Base-by-base conservation (phyloP, 2,113 vertebrate genomes). In the Tyto alba region DNA sequence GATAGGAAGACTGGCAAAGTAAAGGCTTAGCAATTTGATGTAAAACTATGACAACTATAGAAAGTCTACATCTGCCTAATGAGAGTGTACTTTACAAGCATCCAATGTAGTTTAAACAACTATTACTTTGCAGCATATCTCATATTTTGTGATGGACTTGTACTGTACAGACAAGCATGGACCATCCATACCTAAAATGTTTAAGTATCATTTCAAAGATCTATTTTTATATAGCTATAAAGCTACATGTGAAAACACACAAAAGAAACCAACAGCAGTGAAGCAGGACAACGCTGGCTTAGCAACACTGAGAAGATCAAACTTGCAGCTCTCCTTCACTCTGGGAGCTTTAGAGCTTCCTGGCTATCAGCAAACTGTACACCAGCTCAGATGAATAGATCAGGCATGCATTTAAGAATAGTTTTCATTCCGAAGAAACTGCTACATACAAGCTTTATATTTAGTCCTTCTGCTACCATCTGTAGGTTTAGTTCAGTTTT, bases 231-330 rank as follows among this genome's bases (percentile, higher is more conserved):
- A 45, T 25, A n/a, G 41, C 96, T 63, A 94, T 62, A 94, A 95
- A 97, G 69, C 60, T 92, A 25, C 32, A 57, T 19, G 84, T 94
- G 62, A 92, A 97, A 97, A 90, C 53, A 90, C 52, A 78, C 66
- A 96, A 80, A 91, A 47, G n/a, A 89, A 93, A 67, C 80, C 59
- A 93, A 41, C 21, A 93, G 88, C 27, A 91, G 90, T 60, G 85
- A 93, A 96, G 34, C 81, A 72, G 30, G 52, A 97, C 81, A 59
- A 23, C 29, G 23, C 10, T 73, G 73, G 69, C 50, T 85, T 59
- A 64, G 79, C 52, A 69, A 80, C 32, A 88, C 23, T 30, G 27
- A 83, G 78, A 90, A 62, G 53, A 92, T 79, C 77, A 93, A 89
- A 91, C 73, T 40, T 95, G 90, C 89, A 82, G 23, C 30, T 88